A percentile compares a stretch with the other conserved stretches of the same genome.
phyloP scores from a whole-genome alignment of 2,888 invertebrate species.

The Epirrhoe alternata region DNA sequence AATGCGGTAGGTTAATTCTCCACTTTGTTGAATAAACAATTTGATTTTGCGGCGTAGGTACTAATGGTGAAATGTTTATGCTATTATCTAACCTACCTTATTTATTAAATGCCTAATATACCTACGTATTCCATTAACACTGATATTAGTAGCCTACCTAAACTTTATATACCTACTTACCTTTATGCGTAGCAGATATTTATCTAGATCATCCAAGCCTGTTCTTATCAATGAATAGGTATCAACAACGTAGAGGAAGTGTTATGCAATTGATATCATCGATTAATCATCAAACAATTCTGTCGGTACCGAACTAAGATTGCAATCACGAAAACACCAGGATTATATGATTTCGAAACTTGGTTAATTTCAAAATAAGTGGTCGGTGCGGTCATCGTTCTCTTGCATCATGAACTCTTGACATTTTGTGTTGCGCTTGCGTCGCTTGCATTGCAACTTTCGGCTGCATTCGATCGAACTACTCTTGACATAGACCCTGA shows the following conservation, averaged over 20 bases:
- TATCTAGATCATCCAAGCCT: neutral
- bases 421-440: conserved; percentile 47
- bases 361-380: conserved; percentile 46
- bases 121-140: no score
- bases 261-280: conserved; percentile 22
- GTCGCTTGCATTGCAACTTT: conserved; percentile 9
- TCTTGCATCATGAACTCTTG: conserved; percentile 54
- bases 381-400: conserved; percentile 58
- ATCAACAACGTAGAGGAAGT: conserved; percentile 19
- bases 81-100: neutral
- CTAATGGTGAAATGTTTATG: neutral
- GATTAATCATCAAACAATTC: conserved; percentile 31
- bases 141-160: no score
- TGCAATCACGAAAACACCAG: conserved; percentile 10
- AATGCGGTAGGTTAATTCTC: conserved; percentile 35
- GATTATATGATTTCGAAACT: conserved; percentile 46
- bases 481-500: conserved; percentile 28
- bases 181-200: neutral
- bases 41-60: conserved; percentile 7
- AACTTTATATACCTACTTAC: no score
- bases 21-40: conserved; percentile 20
- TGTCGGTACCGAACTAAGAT: conserved; percentile 11
- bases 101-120: neutral
- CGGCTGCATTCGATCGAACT: conserved; percentile 2
- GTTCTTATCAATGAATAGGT: conserved; percentile 18